Percentiles rank a stretch among this genome's conserved stretches.
These are phyloP conservation scores for Dicroscelio sp. DNA, from an alignment of 2,888 invertebrate species.

Conservation along the genomic window DNA sequence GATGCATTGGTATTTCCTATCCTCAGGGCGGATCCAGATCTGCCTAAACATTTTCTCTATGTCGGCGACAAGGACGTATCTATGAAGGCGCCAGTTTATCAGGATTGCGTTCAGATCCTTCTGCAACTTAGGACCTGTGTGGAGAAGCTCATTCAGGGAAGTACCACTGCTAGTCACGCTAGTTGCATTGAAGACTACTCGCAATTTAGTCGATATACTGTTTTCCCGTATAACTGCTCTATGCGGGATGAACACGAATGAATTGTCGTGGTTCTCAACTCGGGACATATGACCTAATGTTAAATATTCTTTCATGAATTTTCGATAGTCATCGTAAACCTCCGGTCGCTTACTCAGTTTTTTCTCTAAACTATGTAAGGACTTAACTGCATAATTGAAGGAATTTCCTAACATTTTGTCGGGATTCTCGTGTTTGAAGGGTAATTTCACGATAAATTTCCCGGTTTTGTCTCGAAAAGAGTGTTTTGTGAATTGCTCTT, in stretches of 20 bases:
- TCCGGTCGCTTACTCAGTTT: neutral
- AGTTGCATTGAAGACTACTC: neutral
- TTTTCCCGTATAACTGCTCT: slow-evolving; percentile 7
- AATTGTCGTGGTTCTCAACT: neutral
- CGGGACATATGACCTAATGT: neutral
- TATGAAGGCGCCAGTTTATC: neutral
- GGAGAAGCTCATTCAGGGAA: neutral
- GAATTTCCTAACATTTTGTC: too few species aligned
- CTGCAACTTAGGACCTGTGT: neutral
- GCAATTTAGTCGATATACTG: neutral
- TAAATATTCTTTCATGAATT: neutral
- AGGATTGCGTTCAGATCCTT: neutral
- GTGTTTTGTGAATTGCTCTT: too few species aligned
- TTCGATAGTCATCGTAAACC: neutral
- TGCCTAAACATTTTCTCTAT: too few species aligned
- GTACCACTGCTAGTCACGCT: neutral
- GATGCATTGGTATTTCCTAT: neutral
- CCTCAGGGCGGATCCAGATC: neutral
- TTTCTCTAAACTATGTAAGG: neutral
- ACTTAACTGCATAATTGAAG: too few species aligned
- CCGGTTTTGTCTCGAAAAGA: too few species aligned
- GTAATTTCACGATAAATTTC: too few species aligned
- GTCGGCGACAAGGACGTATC: neutral
- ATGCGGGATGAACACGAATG: neutral
- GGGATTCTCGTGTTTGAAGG: too few species aligned